These are phyloP conservation scores for Diachasma alloeum DNA, from an alignment of 1,140 invertebrate genomes.

Conservation along the genomic window DNA sequence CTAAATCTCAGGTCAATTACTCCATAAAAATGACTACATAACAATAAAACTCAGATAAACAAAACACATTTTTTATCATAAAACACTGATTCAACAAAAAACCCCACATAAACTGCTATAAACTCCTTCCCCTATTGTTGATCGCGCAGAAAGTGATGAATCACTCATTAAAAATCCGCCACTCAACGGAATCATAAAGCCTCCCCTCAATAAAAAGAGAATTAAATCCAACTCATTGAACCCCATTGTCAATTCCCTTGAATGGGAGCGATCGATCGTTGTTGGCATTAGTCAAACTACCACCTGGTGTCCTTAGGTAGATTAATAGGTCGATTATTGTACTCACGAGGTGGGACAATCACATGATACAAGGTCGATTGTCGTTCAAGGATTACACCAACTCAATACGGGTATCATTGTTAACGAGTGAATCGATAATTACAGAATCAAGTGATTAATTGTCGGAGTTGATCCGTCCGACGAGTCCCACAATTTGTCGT, in stretches of 20 bases:
- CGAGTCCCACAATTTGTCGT: too few relatives aligned
- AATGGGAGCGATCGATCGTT: not conserved
- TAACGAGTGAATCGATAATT: not conserved
- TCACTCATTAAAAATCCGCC: not conserved
- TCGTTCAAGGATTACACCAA: not conserved
- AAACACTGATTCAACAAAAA: not conserved
- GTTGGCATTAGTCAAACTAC: not conserved
- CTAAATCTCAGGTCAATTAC: too few relatives aligned
- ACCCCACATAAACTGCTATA: too few relatives aligned
- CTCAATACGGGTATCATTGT: not conserved
- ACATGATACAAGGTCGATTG: slow-evolving; percentile 5
- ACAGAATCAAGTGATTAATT: not conserved
- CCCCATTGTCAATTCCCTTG: not conserved
- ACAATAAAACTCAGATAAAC: too few relatives aligned
- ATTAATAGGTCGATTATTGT: slow-evolving; percentile 10
- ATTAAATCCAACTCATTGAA: not conserved
- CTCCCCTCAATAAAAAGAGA: not conserved
- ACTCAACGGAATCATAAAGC: too few relatives aligned
- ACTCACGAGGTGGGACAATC: not conserved
- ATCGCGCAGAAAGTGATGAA: not conserved
- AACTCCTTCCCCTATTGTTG: too few relatives aligned
- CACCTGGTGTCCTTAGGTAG: slow-evolving; percentile 1
- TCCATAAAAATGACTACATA: too few relatives aligned
- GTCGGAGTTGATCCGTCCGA: too few relatives aligned
- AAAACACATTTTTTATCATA: not conserved